Conservation (phyloP, 1,140 invertebrate species). For the Mamestra configurata region DNA sequence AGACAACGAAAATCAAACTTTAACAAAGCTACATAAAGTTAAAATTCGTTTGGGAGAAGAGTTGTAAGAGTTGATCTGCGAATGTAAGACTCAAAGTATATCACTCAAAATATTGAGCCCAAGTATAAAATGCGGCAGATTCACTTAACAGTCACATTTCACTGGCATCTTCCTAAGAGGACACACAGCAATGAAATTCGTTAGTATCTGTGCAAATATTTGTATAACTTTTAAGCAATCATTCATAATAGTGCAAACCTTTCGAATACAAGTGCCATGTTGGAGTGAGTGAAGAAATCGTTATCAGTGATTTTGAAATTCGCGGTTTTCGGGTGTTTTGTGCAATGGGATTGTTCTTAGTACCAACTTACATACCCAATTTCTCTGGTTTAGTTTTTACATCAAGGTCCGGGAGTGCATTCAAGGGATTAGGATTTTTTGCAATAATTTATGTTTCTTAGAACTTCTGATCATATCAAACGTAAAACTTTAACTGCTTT, state of each 20-base stretch:
- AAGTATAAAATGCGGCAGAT: conserved; percentile 67
- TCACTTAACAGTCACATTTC: conserved; percentile 60
- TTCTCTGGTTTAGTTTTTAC: background rate
- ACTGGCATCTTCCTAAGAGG: conserved; percentile 57
- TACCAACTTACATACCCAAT: too few species aligned
- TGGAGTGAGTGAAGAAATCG: background rate
- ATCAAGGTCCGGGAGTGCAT: too few species aligned
- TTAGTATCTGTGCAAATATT: conserved; percentile 63
- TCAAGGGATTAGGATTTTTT: background rate
- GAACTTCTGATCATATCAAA: too few species aligned
- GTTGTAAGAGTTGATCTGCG: background rate
- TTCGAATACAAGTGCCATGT: conserved; percentile 22
- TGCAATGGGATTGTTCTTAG: background rate
- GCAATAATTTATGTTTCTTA: too few species aligned
- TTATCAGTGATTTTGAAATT: conserved; percentile 28
- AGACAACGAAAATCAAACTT: background rate
- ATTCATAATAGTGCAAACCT: conserved; percentile 3
- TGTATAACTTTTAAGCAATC: conserved; percentile 20
- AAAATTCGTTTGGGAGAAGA: background rate
- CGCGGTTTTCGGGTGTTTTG: background rate
- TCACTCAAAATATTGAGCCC: conserved; percentile 9
- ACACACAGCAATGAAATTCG: conserved; percentile 69
- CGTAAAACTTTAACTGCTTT: too few species aligned
- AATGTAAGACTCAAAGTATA: conserved; percentile 17
- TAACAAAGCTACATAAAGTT: background rate